Base-by-base conservation (phyloP, 2,888 invertebrate genomes). In the Hemicrepidius hirtus region DNA sequence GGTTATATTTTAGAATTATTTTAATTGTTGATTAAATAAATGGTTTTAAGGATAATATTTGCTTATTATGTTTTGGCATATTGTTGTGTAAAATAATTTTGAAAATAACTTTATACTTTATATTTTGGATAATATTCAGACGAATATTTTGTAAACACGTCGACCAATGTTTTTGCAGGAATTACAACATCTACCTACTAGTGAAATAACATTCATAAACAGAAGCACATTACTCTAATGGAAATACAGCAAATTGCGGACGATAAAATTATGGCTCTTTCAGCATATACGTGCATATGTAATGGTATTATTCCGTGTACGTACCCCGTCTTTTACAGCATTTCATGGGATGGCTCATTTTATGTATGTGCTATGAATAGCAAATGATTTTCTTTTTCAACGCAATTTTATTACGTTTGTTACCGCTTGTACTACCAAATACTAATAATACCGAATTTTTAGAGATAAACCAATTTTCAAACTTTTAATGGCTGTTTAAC, bases 341-440 rank as follows among this genome's bases (percentile, higher is more conserved):
- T 77, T 78, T 78, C 76, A 79, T 77, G 76, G 72, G 75, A 78
- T 75, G 76, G 71, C 76, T 76, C 77, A 78, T 77, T 79, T 79
- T 79, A 78, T 72, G 76, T 75, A 68, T 77, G 78, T 71, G 77
- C 75, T 65, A 77, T 79, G 79, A 79, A 79, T 79, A 79, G 76
- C 75, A 78, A 75, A 78, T 75, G 69, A 63, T 74, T 75, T 74
- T 78, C 76, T 74, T 75, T 78, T 78, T 74, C 75, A 77, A 74
- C 69, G 20, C 44, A 41, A 60, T 41, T 60, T 60, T 44, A 40
- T 60, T 60, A 16, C 41, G 41, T 60, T 60, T 44, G 57, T 20
- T 57, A 12, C 18, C 24, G 53, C 12, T 53, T 21, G 28, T 24
- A 10, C 13, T 18, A 13, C 9, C 2, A 53, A 28, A 53, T 28